Base-by-base conservation (phyloP, 2,888 invertebrate species). In the Drosophila neoperkinsi region DNA sequence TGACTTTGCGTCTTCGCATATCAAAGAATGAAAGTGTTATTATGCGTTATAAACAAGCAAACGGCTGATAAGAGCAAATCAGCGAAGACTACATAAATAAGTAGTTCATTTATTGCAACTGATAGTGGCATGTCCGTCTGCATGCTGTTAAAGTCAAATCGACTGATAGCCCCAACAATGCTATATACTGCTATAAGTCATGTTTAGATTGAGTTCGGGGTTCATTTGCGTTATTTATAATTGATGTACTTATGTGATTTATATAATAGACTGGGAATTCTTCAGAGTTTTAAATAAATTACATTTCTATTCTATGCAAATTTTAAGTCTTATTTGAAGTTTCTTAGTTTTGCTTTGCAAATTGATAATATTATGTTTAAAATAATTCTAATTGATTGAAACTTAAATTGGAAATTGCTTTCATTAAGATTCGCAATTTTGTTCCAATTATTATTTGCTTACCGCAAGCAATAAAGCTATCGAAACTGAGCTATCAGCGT, bases 1-100 rank as follows among this genome's bases (percentile, higher is more conserved):
- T 65, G 64, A 73, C 71, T 58, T 38, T 61, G 43, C 28, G 55
- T 10, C 38, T 49, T 25, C 50, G 59, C 64, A 55, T 71, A 74
- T 67, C 66, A 69, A 59, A 51, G 67, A 61, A 61, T 36, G 49
- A 57, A 60, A 68, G 52, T 64, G 41, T 56, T 82, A 77, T 71
- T 73, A 74, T 57, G 74, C 61, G 46, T n/a, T 46, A 55, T 71
- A 77, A 83, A 69, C 67, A 70, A 71, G 67, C 46, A 65, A 68
- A 71, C 53, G 65, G 25, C 59, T 64, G 83, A 81, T 82, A 79
- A 68, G 52, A 18, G 13, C 16, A 53, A 52, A 55, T 51, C 53
- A 62, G 50, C 36, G 16, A 41, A 49, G 28, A 56, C 52, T 18
- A 28, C 36, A 52, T 18, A 9, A 59, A 62, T 50, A 64, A 52